Evolutionary conservation across 2,888 invertebrate genomes (phyloP), one percentile per base, ranked within the genome.

Genomic region (Harmothoe impar): DNA sequence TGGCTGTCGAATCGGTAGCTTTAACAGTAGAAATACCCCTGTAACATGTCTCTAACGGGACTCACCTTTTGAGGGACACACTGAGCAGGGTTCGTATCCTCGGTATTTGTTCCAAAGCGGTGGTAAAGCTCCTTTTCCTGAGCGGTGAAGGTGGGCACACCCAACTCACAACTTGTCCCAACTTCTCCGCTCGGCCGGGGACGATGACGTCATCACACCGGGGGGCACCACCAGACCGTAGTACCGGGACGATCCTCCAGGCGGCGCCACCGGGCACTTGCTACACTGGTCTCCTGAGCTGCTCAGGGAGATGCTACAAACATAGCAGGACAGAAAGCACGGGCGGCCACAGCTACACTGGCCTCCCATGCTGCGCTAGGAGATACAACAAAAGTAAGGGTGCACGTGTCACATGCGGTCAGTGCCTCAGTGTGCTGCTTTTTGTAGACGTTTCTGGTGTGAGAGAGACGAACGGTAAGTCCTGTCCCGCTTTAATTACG

Each of bases 171-270:
- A n/a, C n/a, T n/a, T n/a, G n/a, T n/a, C 62, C 33, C 0, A 84
- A 5, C n/a, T 43, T 5, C 5, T 25, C 52, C 20, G 23, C 33
- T 84, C n/a, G 51, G 51, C 51, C 29, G 43, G 51, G n/a, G 51
- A n/a, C 20, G 52, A 86, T 86, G 86, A 86, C 54, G 86, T 86
- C 86, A 86, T 54, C 15, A 7, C 86, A 29, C 86, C 86, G 52
- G 86, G 33, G 20, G 54, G 86, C 86, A 29, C 54, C 86, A 29
- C n/a, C n/a, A 5, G 3, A 23, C 72, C 43, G 29, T 86, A 20
- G 52, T 31, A 23, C 52, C 23, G 5, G 7, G 5, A 25, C 7
- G n/a, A n/a, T 52, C 86, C 86, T 25, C 86, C 54, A 86, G 86
- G 29, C 17, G 54, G 86, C 86, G n/a, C 3, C 86, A 86, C 84